Evolutionary conservation across 2,797 vertebrate genomes (phyloP).

Genomic region (Coilia nasus): DNA sequence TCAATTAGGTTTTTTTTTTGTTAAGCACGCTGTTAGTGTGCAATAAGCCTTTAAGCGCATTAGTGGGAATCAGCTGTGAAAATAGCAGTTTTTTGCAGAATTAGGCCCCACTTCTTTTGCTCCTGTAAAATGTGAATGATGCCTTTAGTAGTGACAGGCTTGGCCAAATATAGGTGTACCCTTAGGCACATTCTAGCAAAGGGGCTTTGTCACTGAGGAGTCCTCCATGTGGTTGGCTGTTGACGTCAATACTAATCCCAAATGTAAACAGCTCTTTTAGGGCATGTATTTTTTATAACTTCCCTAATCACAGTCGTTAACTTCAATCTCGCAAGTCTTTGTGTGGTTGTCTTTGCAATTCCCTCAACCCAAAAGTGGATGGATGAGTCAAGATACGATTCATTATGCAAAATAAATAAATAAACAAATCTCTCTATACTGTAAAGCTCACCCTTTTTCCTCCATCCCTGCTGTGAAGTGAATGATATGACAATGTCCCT

Average conservation of each 20-base stretch:
- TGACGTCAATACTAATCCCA: conserved; percentile 52
- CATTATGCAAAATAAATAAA: not conserved
- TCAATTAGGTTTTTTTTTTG: not conserved
- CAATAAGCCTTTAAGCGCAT: conserved; percentile 17
- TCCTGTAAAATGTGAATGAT: conserved; percentile 35
- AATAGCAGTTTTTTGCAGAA: conserved; percentile 1
- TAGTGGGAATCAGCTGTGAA: conserved; percentile 14
- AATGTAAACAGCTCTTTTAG: conserved; percentile 39
- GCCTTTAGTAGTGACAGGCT: conserved; percentile 52
- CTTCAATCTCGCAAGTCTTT: conserved; percentile 9
- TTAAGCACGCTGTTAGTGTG: not conserved
- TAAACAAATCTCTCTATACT: not conserved
- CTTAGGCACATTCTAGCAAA: conserved; percentile 47
- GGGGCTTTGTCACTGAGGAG: conserved; percentile 43
- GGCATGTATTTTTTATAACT: conserved; percentile 46
- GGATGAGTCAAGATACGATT: not conserved
- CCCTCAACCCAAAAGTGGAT: conserved; percentile 6
- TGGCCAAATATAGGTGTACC: conserved; percentile 57
- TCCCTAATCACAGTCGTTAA: conserved; percentile 27
- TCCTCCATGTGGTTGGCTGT: conserved; percentile 37
- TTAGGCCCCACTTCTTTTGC: not conserved
- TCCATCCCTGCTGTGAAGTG: not conserved
- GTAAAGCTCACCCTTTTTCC: not conserved
- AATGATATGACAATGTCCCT: not conserved
- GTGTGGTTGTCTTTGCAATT: conserved; percentile 15